These are phyloP conservation scores for Drosophila anomalata DNA, from an alignment of 2,888 invertebrate species.

Conservation along the genomic window DNA sequence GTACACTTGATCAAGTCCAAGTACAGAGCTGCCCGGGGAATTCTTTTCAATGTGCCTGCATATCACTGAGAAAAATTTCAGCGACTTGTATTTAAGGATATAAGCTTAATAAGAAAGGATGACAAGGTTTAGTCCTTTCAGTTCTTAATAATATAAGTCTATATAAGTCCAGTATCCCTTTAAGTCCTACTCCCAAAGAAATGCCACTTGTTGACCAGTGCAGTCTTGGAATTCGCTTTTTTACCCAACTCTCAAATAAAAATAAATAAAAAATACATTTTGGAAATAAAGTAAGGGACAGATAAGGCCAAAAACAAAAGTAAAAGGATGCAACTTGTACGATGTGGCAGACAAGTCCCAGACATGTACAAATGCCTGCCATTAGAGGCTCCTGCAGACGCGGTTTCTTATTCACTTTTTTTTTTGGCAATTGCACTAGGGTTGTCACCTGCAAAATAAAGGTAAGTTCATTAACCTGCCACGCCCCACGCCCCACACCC, in stretches of 20 bases:
- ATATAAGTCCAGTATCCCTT: no score
- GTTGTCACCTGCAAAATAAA: slow-evolving; percentile 22
- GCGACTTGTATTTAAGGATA: neutral
- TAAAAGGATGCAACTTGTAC: slow-evolving; percentile 33
- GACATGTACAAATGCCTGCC: slow-evolving; percentile 30
- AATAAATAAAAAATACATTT: slow-evolving; percentile 7
- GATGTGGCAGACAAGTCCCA: slow-evolving; percentile 43
- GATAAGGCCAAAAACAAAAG: slow-evolving; percentile 5
- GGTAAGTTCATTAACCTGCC: slow-evolving; percentile 17
- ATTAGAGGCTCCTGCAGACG: slow-evolving; percentile 37
- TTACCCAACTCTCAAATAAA: slow-evolving; percentile 32
- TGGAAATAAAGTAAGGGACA: slow-evolving; percentile 13
- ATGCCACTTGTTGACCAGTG: slow-evolving; percentile 62
- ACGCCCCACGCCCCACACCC: slow-evolving; percentile 17
- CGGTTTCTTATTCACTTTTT: neutral
- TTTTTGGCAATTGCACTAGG: slow-evolving; percentile 18
- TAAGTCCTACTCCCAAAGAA: slow-evolving; percentile 26
- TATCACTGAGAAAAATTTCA: neutral
- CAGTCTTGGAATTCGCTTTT: slow-evolving; percentile 56
- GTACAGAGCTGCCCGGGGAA: slow-evolving; percentile 49
- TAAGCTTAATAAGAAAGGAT: neutral
- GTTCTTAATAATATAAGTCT: neutral
- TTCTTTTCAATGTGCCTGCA: slow-evolving; percentile 14
- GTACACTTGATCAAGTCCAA: slow-evolving; percentile 73
- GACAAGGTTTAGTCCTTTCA: neutral